Percentiles rank a stretch among this genome's conserved stretches.
Evolutionary conservation across 2,797 vertebrate species (phyloP).

Genomic region (Thaleichthys pacificus): DNA sequence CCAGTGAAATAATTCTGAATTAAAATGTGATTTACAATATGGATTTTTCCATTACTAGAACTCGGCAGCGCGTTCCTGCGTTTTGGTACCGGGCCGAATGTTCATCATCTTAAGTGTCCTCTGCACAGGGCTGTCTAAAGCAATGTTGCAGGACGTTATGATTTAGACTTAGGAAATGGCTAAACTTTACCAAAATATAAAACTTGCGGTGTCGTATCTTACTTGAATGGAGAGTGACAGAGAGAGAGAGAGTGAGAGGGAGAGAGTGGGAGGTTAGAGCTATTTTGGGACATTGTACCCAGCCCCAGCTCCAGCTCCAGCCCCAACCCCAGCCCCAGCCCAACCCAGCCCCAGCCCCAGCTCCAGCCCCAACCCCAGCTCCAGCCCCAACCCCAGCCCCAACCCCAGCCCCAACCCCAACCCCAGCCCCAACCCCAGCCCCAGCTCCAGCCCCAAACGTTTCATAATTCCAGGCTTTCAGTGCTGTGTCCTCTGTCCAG

Average conservation of each 20-base stretch:
- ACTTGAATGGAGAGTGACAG: not conserved
- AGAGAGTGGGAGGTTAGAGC: too few species aligned
- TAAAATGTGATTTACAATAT: constrained; percentile 26
- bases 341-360: not conserved
- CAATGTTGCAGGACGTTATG: not conserved
- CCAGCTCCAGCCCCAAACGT: not conserved
- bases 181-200: constrained; percentile 13
- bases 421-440: not conserved
- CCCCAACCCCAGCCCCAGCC: not conserved
- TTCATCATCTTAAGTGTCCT: constrained; percentile 27
- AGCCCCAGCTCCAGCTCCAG: not conserved
- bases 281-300: not conserved
- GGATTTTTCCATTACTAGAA: not conserved
- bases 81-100: constrained; percentile 6
- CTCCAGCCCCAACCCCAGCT: not conserved
- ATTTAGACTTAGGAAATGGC: not conserved
- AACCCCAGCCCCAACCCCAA: not conserved
- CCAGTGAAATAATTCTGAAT: constrained; percentile 18
- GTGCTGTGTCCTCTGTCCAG: not conserved
- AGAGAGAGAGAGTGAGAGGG: not conserved
- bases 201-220: constrained; percentile 21
- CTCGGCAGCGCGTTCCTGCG: not conserved
- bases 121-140: constrained; percentile 5
- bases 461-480: constrained; percentile 25
- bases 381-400: not conserved